phyloP scores from a whole-genome alignment of 1,140 invertebrate species.

The Mactra quadrangularis region DNA sequence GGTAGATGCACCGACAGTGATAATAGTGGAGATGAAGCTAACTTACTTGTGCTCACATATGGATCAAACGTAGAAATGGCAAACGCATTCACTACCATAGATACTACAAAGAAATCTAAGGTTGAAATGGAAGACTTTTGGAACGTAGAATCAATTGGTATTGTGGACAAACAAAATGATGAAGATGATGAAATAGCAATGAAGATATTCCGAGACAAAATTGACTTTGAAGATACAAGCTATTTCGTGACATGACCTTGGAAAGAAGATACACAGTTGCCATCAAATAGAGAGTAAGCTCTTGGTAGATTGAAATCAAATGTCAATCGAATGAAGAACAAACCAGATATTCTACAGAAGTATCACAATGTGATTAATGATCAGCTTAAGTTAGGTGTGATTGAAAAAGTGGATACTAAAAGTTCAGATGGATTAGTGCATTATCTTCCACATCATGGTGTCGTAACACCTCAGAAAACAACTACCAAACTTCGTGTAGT shows the following conservation, averaged over 20 bases:
- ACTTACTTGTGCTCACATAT: background rate
- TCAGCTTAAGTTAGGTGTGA: too few relatives aligned
- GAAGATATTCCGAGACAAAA: constrained; percentile 17
- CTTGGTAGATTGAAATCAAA: background rate
- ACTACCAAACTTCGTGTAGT: background rate
- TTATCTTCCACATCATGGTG: background rate
- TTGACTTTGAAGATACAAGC: constrained; percentile 5
- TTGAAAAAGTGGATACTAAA: too few relatives aligned
- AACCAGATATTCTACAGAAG: background rate
- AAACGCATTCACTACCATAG: background rate
- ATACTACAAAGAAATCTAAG: background rate
- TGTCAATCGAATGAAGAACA: background rate
- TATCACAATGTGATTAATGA: background rate
- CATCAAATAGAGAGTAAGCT: background rate
- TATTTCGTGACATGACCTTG: constrained; percentile 5
- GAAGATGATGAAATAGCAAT: background rate
- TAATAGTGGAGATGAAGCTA: background rate
- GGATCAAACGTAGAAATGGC: background rate
- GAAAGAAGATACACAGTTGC: background rate
- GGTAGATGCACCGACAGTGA: background rate
- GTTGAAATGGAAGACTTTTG: constrained; percentile 18
- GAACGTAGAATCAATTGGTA: constrained; percentile 21
- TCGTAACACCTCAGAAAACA: background rate
- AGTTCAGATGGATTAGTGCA: too few relatives aligned
- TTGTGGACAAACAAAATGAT: background rate